Percentiles rank a stretch among this genome's conserved stretches.
phyloP scores from a whole-genome alignment of 2,113 vertebrate species.

The Eonycteris spelaea region DNA sequence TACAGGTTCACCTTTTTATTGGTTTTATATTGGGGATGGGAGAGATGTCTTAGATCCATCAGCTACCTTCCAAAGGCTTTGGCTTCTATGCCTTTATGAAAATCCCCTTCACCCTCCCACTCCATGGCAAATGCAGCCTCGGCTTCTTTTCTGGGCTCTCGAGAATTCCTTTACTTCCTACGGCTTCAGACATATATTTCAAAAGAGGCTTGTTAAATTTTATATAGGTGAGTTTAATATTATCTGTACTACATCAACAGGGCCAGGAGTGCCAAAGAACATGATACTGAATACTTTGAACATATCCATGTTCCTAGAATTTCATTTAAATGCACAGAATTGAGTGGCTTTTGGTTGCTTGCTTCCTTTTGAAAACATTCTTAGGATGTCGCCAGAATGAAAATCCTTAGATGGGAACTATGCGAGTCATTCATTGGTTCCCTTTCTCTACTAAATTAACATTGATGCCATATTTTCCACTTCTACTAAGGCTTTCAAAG shows the following conservation, averaged over 20 bases:
- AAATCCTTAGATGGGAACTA: background rate
- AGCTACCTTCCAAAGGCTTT: background rate
- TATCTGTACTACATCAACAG: background rate
- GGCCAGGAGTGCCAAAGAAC: background rate
- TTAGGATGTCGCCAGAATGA: background rate
- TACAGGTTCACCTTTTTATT: background rate
- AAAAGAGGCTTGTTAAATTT: background rate
- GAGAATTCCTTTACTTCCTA: background rate
- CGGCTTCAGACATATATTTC: background rate
- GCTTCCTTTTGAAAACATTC: conserved; percentile 3
- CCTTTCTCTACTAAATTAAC: background rate
- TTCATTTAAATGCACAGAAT: background rate
- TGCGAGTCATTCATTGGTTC: background rate
- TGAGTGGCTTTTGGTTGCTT: background rate
- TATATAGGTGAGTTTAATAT: background rate
- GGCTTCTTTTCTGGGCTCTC: background rate
- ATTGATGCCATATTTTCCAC: background rate
- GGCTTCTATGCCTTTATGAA: background rate
- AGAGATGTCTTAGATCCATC: background rate
- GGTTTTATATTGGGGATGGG: background rate
- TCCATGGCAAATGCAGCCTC: background rate
- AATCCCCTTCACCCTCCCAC: background rate
- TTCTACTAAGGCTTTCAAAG: background rate
- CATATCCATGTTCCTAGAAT: background rate
- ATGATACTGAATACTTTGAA: background rate